Conservation (phyloP, 1,140 invertebrate genomes). For the Pseudomyrmex gracilis region DNA sequence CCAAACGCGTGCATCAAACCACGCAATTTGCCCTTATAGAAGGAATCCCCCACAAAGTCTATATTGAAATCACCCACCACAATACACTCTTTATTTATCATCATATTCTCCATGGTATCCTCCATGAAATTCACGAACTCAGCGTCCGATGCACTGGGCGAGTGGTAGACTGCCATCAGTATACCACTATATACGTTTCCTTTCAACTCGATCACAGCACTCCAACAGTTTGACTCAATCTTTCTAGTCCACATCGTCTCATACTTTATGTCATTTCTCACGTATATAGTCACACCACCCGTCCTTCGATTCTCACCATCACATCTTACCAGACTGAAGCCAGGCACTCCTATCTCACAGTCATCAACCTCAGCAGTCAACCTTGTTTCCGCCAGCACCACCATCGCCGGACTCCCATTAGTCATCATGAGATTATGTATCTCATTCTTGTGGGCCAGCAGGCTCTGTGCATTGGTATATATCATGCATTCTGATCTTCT, state of each 20-base stretch:
- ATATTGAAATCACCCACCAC: constrained; percentile 37
- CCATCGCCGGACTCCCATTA: background rate
- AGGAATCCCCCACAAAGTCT: constrained; percentile 32
- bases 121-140: constrained; percentile 40
- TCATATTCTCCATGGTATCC: constrained; percentile 34
- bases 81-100: constrained; percentile 47
- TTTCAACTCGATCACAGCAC: background rate
- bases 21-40: constrained; percentile 52
- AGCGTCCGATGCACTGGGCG: constrained; percentile 16
- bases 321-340: constrained; percentile 43
- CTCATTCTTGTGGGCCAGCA: constrained; percentile 46
- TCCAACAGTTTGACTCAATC: constrained; percentile 20
- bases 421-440: background rate
- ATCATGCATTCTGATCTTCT: constrained; percentile 12
- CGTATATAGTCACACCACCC: constrained; percentile 28
- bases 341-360: constrained; percentile 1
- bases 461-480: constrained; percentile 44
- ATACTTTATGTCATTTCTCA: constrained; percentile 44
- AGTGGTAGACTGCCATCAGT: constrained; percentile 47
- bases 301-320: constrained; percentile 51
- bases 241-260: constrained; percentile 32
- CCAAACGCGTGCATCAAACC: constrained; percentile 44
- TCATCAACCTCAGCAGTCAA: background rate
- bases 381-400: background rate
- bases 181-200: background rate